Percentiles rank a stretch among this genome's conserved stretches.
Conservation (phyloP, 2,113 vertebrate species). For the Solea senegalensis region DNA sequence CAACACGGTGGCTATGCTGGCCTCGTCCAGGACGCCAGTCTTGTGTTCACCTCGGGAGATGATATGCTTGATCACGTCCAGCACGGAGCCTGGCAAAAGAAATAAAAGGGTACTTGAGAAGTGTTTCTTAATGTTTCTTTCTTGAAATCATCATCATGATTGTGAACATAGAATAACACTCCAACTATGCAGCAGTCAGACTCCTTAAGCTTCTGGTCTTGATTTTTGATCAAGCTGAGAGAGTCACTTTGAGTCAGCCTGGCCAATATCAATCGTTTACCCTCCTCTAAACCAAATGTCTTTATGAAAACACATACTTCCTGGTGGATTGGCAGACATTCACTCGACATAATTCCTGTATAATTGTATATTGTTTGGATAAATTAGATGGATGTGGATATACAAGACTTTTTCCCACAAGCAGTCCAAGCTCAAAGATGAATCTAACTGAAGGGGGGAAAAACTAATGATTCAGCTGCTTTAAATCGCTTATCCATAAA, state of each 20-base stretch:
- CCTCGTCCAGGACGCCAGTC: slow-evolving; percentile 92
- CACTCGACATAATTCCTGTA: slow-evolving; percentile 28
- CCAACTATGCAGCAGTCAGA: no score
- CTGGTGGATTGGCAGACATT: slow-evolving; percentile 32
- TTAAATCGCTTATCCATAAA: slow-evolving; percentile 25
- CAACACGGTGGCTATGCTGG: slow-evolving; percentile 93
- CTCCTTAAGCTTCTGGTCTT: slow-evolving; percentile 1
- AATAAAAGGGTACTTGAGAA: not conserved
- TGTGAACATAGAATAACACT: no score
- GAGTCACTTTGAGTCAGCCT: slow-evolving; percentile 11
- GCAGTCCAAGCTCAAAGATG: not conserved
- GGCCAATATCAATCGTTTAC: slow-evolving; percentile 14
- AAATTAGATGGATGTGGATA: slow-evolving; percentile 44
- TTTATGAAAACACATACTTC: slow-evolving; percentile 55
- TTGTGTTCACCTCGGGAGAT: slow-evolving; percentile 95
- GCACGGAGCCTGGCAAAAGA: slow-evolving; percentile 87
- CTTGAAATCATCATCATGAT: no score
- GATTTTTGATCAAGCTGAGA: slow-evolving; percentile 27
- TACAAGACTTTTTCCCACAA: slow-evolving; percentile 21
- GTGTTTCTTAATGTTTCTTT: no score
- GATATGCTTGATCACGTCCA: slow-evolving; percentile 98
- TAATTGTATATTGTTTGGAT: slow-evolving; percentile 45
- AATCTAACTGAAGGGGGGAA: slow-evolving; percentile 9
- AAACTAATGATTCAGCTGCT: slow-evolving; percentile 25
- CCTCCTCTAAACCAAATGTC: slow-evolving; percentile 25